Evolutionary conservation across 2,113 vertebrate genomes (phyloP).

Genomic region (Caloenas nicobarica): DNA sequence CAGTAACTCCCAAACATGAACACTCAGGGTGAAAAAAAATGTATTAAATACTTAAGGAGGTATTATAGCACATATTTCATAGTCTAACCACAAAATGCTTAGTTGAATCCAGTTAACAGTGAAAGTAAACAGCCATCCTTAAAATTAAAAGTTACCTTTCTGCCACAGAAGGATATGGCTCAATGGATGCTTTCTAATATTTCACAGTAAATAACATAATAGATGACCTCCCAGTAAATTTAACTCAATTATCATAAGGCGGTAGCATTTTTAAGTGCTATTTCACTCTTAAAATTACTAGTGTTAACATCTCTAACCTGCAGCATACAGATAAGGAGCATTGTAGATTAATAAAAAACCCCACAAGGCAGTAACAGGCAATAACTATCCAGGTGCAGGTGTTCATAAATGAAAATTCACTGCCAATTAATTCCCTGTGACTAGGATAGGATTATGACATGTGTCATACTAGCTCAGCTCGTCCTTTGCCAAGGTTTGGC

Average conservation of each 20-base stretch:
- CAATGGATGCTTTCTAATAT: neutral
- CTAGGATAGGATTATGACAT: neutral
- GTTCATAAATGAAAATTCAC: neutral
- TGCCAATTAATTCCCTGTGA: neutral
- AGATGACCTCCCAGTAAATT: neutral
- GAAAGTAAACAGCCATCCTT: neutral
- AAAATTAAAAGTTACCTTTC: neutral
- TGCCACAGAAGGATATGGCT: neutral
- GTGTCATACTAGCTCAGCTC: neutral
- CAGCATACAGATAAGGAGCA: neutral
- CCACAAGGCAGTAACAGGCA: neutral
- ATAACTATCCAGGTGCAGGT: neutral
- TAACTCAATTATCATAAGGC: neutral
- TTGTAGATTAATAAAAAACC: neutral
- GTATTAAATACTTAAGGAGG: neutral
- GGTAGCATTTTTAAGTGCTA: neutral
- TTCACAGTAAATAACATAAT: neutral
- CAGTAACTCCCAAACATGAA: neutral
- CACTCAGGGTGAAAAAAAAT: neutral
- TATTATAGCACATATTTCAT: neutral
- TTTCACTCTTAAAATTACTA: neutral
- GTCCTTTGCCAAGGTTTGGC: neutral
- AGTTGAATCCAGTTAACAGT: neutral
- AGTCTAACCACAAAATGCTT: neutral
- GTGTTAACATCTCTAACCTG: neutral